Percentiles rank a stretch among this genome's conserved stretches.
These are phyloP conservation scores for Notechis scutatus DNA, from an alignment of 2,113 vertebrate species.

Conservation along the genomic window DNA sequence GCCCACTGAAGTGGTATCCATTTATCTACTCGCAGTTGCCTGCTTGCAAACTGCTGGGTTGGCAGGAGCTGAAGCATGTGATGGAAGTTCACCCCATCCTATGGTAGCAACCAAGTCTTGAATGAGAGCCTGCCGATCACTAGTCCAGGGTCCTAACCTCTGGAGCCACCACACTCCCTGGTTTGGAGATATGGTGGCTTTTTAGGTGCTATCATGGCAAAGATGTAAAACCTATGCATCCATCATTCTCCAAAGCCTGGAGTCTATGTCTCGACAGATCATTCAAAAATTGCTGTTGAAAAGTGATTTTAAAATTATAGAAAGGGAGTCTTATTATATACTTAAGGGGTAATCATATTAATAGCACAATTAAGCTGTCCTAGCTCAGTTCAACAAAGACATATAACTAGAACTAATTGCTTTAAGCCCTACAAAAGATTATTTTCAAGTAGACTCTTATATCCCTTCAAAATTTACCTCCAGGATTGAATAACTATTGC, in stretches of 20 bases:
- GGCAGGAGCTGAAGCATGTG: neutral
- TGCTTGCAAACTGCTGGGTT: neutral
- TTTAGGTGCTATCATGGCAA: neutral
- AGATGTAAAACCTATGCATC: neutral
- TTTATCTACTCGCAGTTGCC: neutral
- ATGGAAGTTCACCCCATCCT: neutral
- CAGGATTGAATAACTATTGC: neutral
- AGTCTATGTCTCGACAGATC: neutral
- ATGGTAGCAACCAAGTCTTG: neutral
- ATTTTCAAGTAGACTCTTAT: neutral
- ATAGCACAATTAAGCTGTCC: neutral
- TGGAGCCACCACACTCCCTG: neutral
- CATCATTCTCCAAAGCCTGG: neutral
- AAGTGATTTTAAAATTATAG: neutral
- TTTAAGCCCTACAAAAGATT: neutral
- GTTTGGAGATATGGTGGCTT: neutral
- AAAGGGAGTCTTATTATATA: neutral
- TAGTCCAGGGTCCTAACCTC: neutral
- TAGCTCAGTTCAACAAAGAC: neutral
- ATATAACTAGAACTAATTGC: neutral
- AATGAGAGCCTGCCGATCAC: neutral
- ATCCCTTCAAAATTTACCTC: neutral
- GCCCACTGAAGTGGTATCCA: neutral
- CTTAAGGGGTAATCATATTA: neutral
- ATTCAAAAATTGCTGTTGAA: neutral